These are phyloP conservation scores for Lumbricus terrestris DNA, from an alignment of 2,888 invertebrate species.

Conservation along the genomic window DNA sequence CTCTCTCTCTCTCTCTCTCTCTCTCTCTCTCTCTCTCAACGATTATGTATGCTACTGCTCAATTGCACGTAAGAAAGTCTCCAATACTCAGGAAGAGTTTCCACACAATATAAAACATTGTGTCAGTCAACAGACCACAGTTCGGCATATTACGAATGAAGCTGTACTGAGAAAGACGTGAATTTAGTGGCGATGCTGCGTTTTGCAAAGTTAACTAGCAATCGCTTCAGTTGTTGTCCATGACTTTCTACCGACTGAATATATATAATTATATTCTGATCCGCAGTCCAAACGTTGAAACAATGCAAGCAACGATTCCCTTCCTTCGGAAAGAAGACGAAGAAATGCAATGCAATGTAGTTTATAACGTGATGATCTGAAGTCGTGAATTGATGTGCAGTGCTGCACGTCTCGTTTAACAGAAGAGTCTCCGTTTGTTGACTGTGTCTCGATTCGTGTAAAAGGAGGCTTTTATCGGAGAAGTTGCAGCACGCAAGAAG, in stretches of 20 bases:
- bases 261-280: no score
- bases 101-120: no score
- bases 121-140: background rate
- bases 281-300: no score
- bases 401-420: background rate
- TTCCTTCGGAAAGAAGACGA: no score
- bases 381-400: background rate
- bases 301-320: background rate
- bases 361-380: background rate
- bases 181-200: background rate
- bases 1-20: no score
- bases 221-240: background rate
- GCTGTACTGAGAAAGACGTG: background rate
- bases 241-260: background rate
- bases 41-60: background rate
- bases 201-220: background rate
- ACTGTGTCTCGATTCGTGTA: background rate
- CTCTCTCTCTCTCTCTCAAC: background rate
- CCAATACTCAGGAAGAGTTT: no score
- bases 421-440: background rate
- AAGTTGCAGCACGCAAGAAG: background rate
- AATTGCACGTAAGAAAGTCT: no score
- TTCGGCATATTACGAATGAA: background rate
- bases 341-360: background rate
- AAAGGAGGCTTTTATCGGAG: background rate